Base-by-base conservation (phyloP, 2,888 invertebrate species). In the Parnassius mnemosyne region DNA sequence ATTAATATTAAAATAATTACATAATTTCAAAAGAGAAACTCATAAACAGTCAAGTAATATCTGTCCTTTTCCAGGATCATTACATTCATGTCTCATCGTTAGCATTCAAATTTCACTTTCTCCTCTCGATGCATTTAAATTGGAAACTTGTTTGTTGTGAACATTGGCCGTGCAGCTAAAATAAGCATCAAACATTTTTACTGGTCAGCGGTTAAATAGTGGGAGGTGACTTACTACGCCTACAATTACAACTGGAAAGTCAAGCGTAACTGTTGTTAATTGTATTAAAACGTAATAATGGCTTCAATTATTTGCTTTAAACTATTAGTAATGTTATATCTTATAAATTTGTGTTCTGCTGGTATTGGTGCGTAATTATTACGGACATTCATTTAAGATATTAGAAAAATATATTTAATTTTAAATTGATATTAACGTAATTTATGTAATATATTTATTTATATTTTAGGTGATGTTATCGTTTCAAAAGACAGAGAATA, bases 141-240 rank as follows among this genome's bases (percentile, higher is more conserved):
- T 87, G 87, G 80, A 89, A 89, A 88, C 89, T 88, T 85, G 91
- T 89, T 89, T 83, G 80, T 78, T 65, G 70, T 73, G 74, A 69
- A 78, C 83, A 79, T 72, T 82, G 81, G 79, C 77, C 72, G 81
- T 77, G 75, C 74, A 77, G 74, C 75, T 80, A 78, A 85, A 85
- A 81, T 83, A 81, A 81, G 79, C 81, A 83, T 84, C 71, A 77
- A 70, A 76, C 76, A 75, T 79, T 76, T 78, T 79, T 78, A 76
- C 80, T 75, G 76, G 74, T 73, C 77, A 69, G 70, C 76, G 71
- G 81, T 87, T 89, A 90, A 87, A 91, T 89, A 89, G 84, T 79
- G 81, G 76, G 72, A 70, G 75, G 79, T 77, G 76, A 79, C 80
- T 78, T 77, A 75, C 69, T 75, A 74, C 76, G 79, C 74, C 72